Base-by-base conservation (phyloP, 1,140 invertebrate genomes). In the Cecropterus lyciades region DNA sequence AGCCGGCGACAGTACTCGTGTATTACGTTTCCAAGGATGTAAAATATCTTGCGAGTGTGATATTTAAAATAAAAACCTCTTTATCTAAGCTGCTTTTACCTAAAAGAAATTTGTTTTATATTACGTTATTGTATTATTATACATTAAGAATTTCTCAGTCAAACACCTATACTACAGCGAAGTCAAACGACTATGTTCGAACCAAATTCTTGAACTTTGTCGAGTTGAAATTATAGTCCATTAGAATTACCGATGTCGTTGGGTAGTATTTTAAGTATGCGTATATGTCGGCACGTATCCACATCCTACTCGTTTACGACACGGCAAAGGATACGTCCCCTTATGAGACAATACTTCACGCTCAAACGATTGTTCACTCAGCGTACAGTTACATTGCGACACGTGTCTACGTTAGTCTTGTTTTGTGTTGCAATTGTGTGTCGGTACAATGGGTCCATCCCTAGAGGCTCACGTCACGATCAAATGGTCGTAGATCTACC, bases 301-400 rank as follows among this genome's bases (percentile, higher is more conserved):
- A 40, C 37, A n/a, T 11, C 37, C n/a, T 1, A 40, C 0, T 40
- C 4, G 37, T 11, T 40, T 0, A 11, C 37, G 37, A 2, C n/a
- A 40, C 37, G 37, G 10, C 37, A 40, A 1, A 40, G 37, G 37
- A 40, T 40, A 40, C 6, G 10, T 40, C 27, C 20, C 20, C 3
- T 30, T 30, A n/a, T 40, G 37, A n/a, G 10, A 40, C 37, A 40
- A 40, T 40, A 40, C 37, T 40, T 40, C 37, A 40, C 37, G 37
- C 37, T 40, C 37, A 40, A 40, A 40, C 37, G 37, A 40, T 40
- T 40, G 27, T 30, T 30, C 10, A 40, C 10, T 40, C 37, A 40
- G 37, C 37, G n/a, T n/a, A 40, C 37, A 40, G n/a, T 33, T n/a
- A 40, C 37, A 40, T 40, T 40, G 37, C 37, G 37, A 40, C 37